A percentile compares a stretch with the other conserved stretches of the same genome.
Evolutionary conservation across 2,888 invertebrate species (phyloP).

Genomic region (Euzetes globulus): DNA sequence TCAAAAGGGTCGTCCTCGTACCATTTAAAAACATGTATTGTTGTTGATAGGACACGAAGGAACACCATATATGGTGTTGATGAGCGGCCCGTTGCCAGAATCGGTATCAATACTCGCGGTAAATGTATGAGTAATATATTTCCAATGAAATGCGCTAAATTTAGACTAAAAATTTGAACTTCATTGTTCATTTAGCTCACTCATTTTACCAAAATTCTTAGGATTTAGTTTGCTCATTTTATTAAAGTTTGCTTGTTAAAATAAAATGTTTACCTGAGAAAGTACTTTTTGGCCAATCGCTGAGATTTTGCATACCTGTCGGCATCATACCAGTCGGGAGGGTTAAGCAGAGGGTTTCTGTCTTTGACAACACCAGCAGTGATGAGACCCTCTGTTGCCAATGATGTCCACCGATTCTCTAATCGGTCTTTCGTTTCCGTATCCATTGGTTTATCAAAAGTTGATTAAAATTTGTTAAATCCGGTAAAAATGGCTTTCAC

Average conservation of each 20-base stretch:
- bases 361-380: constrained; percentile 26
- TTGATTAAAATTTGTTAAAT: neutral
- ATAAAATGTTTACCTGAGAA: constrained; percentile 33
- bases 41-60: constrained; percentile 33
- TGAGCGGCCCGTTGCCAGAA: constrained; percentile 35
- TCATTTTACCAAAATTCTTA: no score
- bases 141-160: constrained; percentile 36
- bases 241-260: no score
- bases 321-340: constrained; percentile 35
- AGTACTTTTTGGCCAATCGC: constrained; percentile 32
- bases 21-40: constrained; percentile 33
- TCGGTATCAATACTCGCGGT: constrained; percentile 31
- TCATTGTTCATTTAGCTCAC: no score
- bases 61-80: constrained; percentile 32
- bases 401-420: constrained; percentile 9
- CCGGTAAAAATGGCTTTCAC: neutral
- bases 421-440: neutral
- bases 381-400: constrained; percentile 22
- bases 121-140: constrained; percentile 35
- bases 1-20: constrained; percentile 37
- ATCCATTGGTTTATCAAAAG: neutral
- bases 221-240: no score
- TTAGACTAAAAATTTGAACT: constrained; percentile 30
- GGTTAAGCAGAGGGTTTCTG: constrained; percentile 31
- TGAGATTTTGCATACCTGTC: constrained; percentile 30